Evolutionary conservation across 2,888 invertebrate species (phyloP).

Genomic region (Lepetodrilus schrolli): DNA sequence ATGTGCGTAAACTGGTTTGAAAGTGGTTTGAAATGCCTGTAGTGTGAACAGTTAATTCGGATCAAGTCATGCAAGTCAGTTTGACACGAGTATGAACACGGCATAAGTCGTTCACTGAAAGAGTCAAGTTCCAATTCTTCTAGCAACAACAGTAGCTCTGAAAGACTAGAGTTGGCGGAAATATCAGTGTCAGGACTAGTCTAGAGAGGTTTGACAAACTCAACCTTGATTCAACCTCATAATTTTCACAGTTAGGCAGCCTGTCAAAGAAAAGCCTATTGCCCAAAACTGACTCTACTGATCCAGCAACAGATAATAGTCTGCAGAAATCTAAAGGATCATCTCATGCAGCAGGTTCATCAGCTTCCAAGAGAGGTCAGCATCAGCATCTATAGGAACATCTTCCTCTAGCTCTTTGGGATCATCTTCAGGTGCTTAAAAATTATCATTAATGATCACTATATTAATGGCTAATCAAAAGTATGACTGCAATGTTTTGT

Average conservation of each 20-base stretch:
- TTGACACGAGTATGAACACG: too few species aligned
- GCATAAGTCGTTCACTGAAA: neutral
- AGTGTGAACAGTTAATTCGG: too few species aligned
- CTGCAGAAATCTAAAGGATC: neutral
- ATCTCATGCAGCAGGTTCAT: neutral
- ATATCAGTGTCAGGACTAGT: neutral
- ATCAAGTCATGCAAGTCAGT: too few species aligned
- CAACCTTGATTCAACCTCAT: neutral
- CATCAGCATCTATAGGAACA: too few species aligned
- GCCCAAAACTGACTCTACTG: neutral
- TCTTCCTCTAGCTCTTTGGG: conserved; percentile 21
- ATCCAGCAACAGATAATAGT: neutral
- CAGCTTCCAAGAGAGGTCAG: too few species aligned
- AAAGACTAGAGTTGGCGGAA: neutral
- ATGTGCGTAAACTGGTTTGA: too few species aligned
- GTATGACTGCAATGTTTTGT: too few species aligned
- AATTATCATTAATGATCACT: too few species aligned
- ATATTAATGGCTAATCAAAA: too few species aligned
- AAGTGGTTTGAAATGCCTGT: too few species aligned
- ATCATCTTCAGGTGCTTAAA: neutral
- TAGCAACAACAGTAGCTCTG: neutral
- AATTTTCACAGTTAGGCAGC: neutral
- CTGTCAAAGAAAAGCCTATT: too few species aligned
- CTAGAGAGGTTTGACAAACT: neutral
- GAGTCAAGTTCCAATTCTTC: neutral